Evolutionary conservation across 2,888 invertebrate species (phyloP), one percentile per base, ranked within the genome.

Genomic region (Platerodrilus igneus): DNA sequence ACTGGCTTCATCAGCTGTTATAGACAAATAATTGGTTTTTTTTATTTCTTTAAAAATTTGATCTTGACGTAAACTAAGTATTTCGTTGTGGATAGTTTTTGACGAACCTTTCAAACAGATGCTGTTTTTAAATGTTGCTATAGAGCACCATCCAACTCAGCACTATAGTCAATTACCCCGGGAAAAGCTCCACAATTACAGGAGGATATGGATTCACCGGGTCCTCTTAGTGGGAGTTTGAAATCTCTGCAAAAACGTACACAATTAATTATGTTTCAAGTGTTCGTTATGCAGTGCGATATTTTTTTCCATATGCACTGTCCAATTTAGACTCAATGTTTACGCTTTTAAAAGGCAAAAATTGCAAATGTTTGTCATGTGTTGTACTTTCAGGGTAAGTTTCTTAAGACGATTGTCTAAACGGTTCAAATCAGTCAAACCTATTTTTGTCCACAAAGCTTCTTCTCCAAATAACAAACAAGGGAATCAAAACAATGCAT

Each of bases 71-170:
- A 62, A 55, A 23, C 52, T 48, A 8, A 61, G 41, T 4, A 63
- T 31, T 29, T 62, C 60, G 40, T 59, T 60, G n/a, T n/a, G n/a
- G n/a, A n/a, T n/a, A n/a, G n/a, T n/a, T n/a, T 56, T 58, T 3
- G 56, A 59, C 8, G 48, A 46, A n/a, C 55, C 58, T 48, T 57
- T 56, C 45, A 62, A 13, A 53, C 53, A 8, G 51, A 46, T 8
- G 50, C 25, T 9, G 28, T 51, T 16, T 53, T 38, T 26, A 62
- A 34, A 37, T 55, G 57, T 20, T 50, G 42, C 34, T 56, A 50
- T 23, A 58, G 46, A 20, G 33, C 42, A 14, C 30, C 34, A 41
- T 62, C 56, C 4, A 60, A 30, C 21, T 52, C 51, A 26, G 53
- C 47, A 11, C 39, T 36, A 39, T 62, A 59, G 50, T 62, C 50